These are phyloP conservation scores for Haliaeetus leucogaster DNA, from an alignment of 2,113 vertebrate species.

Conservation along the genomic window DNA sequence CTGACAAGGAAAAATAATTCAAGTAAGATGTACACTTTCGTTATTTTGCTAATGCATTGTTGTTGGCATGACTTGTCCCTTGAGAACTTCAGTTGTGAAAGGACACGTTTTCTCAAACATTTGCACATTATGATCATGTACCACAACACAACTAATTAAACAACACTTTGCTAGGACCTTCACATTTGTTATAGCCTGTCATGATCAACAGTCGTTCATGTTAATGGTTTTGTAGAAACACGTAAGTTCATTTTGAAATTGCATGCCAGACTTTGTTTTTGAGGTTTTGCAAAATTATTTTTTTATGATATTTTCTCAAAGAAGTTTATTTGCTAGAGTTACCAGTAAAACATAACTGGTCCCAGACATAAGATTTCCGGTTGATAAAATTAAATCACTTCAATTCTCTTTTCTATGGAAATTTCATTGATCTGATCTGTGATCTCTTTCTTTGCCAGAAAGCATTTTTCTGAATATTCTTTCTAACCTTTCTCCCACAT, in stretches of 20 bases:
- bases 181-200: background rate
- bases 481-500: background rate
- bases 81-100: background rate
- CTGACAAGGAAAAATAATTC: background rate
- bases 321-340: background rate
- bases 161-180: background rate
- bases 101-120: background rate
- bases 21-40: background rate
- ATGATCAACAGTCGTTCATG: background rate
- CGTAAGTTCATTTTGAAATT: background rate
- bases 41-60: background rate
- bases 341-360: background rate
- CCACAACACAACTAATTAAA: background rate
- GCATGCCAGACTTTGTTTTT: background rate
- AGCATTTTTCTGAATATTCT: constrained; percentile 35
- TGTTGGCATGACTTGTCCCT: background rate
- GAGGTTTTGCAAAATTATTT: background rate
- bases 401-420: constrained; percentile 29
- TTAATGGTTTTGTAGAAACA: background rate
- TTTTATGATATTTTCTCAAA: background rate
- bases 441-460: constrained; percentile 46
- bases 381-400: constrained; percentile 15
- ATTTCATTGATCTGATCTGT: constrained; percentile 46
- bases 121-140: background rate
- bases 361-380: background rate